Conservation (phyloP, 2,113 vertebrate species). For the Ailurus styani region DNA sequence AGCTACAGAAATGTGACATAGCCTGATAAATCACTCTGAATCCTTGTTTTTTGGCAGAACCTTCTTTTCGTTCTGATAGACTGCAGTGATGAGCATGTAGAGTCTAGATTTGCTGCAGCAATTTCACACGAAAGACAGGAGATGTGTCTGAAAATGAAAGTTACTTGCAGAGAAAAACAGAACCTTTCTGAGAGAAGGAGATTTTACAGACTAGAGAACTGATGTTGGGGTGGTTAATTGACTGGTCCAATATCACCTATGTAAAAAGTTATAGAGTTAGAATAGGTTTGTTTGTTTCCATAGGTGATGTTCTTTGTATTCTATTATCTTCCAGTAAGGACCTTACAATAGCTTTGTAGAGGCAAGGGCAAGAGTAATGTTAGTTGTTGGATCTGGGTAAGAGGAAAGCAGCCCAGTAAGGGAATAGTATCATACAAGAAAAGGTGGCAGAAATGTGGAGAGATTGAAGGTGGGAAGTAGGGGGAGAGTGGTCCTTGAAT, state of each 20-base stretch:
- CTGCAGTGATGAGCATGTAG: background rate
- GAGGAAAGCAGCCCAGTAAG: background rate
- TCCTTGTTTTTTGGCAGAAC: background rate
- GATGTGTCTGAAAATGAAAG: background rate
- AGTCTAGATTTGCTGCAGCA: background rate
- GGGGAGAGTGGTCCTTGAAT: background rate
- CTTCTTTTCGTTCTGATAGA: background rate
- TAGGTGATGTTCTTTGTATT: background rate
- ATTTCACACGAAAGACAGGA: background rate
- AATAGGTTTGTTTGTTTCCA: background rate
- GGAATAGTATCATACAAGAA: background rate
- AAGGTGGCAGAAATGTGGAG: background rate
- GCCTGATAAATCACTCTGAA: background rate
- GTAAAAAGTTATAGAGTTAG: background rate
- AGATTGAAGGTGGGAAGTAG: background rate
- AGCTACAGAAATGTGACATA: background rate
- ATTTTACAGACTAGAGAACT: background rate
- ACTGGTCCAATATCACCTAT: background rate
- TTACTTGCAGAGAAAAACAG: background rate
- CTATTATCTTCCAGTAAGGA: background rate
- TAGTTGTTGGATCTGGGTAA: background rate
- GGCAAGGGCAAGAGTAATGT: background rate
- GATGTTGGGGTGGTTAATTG: background rate
- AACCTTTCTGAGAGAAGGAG: background rate
- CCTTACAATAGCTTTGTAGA: background rate